phyloP scores from a whole-genome alignment of 2,888 invertebrate genomes.

The Melanargia galathea region DNA sequence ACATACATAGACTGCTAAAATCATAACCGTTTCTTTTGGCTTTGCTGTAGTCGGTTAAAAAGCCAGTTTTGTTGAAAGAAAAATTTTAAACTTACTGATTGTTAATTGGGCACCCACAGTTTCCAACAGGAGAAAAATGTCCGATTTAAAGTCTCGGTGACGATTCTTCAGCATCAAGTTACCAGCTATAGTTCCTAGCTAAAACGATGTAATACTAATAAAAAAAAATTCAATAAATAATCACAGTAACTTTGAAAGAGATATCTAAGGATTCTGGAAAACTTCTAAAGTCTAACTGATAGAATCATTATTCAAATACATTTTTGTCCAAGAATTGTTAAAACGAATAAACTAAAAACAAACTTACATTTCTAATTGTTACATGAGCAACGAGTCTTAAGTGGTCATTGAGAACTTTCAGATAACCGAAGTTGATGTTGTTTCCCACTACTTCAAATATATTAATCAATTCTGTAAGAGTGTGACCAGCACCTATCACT shows the following conservation, averaged over 20 bases:
- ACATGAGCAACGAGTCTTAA: constrained; percentile 87
- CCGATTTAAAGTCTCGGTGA: constrained; percentile 84
- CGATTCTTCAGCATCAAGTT: constrained; percentile 85
- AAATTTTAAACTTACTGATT: constrained; percentile 63
- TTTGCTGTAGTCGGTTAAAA: too few species aligned
- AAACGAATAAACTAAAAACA: background rate
- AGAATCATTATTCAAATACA: too few species aligned
- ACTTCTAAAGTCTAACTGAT: background rate
- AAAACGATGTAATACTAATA: constrained; percentile 37
- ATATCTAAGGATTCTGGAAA: background rate
- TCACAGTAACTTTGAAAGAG: background rate
- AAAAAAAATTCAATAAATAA: background rate
- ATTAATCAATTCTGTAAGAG: constrained; percentile 80
- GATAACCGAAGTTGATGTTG: constrained; percentile 80
- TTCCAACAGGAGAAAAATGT: constrained; percentile 84
- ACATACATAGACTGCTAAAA: too few species aligned
- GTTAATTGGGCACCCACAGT: constrained; percentile 77
- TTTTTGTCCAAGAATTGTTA: too few species aligned
- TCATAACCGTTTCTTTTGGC: too few species aligned
- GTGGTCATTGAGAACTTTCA: constrained; percentile 83
- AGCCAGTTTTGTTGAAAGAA: too few species aligned
- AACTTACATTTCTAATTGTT: constrained; percentile 87
- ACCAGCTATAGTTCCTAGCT: constrained; percentile 85
- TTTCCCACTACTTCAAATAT: constrained; percentile 64
- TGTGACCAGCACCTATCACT: constrained; percentile 83